Conservation (phyloP, 1,140 invertebrate genomes). For the Euglossa dilemma region DNA sequence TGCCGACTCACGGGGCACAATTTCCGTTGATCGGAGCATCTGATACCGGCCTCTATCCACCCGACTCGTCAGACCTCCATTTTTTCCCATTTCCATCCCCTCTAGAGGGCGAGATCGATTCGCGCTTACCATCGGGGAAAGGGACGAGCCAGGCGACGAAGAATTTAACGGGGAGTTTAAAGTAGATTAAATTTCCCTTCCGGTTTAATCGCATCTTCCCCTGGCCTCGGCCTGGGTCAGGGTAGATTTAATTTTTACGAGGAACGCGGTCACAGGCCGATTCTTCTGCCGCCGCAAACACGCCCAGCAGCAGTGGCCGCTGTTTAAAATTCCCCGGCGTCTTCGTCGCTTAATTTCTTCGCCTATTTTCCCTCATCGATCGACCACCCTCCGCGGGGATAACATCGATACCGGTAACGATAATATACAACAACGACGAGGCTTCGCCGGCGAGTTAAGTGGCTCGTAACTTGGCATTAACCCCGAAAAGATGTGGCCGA, state of each 20-base stretch:
- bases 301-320: background rate
- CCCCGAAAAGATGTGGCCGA: background rate
- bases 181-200: slow-evolving; percentile 48
- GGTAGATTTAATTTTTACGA: slow-evolving; percentile 37
- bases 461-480: slow-evolving; percentile 4
- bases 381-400: background rate
- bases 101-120: slow-evolving; percentile 4
- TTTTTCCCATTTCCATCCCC: background rate
- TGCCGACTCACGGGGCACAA: background rate
- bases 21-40: background rate
- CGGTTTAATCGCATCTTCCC: slow-evolving; percentile 23
- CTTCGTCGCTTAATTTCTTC: background rate
- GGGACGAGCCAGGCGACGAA: background rate
- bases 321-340: slow-evolving; percentile 23
- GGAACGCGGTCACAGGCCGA: background rate
- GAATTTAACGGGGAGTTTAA: slow-evolving; percentile 20
- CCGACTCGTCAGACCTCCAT: background rate
- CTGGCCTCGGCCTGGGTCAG: no score
- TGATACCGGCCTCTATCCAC: background rate
- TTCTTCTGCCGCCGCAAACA: background rate
- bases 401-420: slow-evolving; percentile 13
- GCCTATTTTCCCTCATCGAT: slow-evolving; percentile 21
- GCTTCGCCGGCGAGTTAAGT: background rate
- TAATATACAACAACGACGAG: background rate
- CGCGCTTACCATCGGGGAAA: slow-evolving; percentile 8